Evolutionary conservation across 2,113 vertebrate genomes (phyloP), one percentile per base, ranked within the genome.

Genomic region (Ictalurus furcatus): DNA sequence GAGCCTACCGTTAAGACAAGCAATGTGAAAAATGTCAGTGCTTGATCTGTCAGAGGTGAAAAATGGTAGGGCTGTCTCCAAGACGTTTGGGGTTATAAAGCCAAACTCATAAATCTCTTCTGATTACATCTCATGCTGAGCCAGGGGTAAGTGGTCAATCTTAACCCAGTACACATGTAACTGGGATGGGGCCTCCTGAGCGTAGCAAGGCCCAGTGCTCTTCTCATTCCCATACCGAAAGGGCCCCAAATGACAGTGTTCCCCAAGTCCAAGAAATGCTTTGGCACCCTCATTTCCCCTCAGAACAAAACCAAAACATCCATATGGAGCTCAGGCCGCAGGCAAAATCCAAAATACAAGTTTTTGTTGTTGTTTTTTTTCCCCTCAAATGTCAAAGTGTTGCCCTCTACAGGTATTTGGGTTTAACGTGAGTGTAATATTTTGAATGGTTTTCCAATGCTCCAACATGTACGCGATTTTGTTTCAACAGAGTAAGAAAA

Each of bases 61-160:
- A 91, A 92, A 95, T 92, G 90, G 91, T 59, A 52, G 14, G 37
- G 76, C 81, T 90, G 90, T 92, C 90, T 93, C 86, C 88, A 85
- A 80, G 87, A 89, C 76, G 0, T 85, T 89, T 86, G 78, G 90
- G 88, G 90, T 91, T 90, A 88, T 85, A 74, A 87, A 89, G 92
- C 63, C 86, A 78, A 86, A 71, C 85, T 92, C 92, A 93, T 95
- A 92, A 94, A 94, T 94, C 93, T 94, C 91, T 21, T 86, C 89
- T 89, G 88, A 93, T 88, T 88, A 78, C 59, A 89, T 84, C 63
- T 79, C 83, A 88, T 76, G 69, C 87, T 89, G 81, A 89, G 89
- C 89, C 87, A 91, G 84, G 87, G 86, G 85, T 91, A 90, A 90
- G 76, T 82, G 83, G 85, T 86, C 85, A 37, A 76, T 89, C 85